A percentile compares a stretch with the other conserved stretches of the same genome.
phyloP scores from a whole-genome alignment of 1,140 invertebrate species.

The Aphidius gifuensis region DNA sequence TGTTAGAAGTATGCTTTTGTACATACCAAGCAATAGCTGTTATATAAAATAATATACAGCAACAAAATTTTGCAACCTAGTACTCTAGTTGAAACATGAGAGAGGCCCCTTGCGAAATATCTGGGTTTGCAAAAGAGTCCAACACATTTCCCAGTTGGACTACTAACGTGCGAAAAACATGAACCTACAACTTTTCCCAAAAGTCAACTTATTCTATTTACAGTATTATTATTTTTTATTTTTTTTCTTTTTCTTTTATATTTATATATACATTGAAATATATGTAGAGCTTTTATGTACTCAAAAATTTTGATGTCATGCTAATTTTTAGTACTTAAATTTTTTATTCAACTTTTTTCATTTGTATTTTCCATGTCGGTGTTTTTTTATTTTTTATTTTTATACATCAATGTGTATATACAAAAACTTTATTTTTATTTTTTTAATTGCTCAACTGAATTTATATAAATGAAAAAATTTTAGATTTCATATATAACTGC shows the following conservation, averaged over 20 bases:
- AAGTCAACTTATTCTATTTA: not conserved
- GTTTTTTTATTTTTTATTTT: too few relatives aligned
- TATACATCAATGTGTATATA: too few relatives aligned
- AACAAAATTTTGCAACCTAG: too few relatives aligned
- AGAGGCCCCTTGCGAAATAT: conserved; percentile 9
- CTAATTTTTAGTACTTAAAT: conserved; percentile 9
- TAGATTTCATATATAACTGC: too few relatives aligned
- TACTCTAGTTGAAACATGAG: too few relatives aligned
- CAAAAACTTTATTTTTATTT: too few relatives aligned
- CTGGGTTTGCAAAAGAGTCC: conserved; percentile 14
- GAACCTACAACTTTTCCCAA: not conserved
- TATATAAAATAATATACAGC: too few relatives aligned
- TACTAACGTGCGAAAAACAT: conserved; percentile 11
- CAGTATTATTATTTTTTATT: not conserved
- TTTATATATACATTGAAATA: conserved; percentile 1
- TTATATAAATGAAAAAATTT: too few relatives aligned
- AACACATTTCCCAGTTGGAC: conserved; percentile 27
- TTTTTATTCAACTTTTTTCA: conserved; percentile 12
- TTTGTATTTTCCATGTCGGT: not conserved
- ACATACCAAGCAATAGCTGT: too few relatives aligned
- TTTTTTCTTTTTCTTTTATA: not conserved
- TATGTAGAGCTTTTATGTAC: not conserved
- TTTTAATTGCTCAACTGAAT: too few relatives aligned
- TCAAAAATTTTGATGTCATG: conserved; percentile 13
- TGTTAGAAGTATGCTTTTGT: too few relatives aligned